Percentiles rank a stretch among this genome's conserved stretches.
Conservation (phyloP, 2,113 vertebrate genomes). For the Nothoprocta perdicaria region DNA sequence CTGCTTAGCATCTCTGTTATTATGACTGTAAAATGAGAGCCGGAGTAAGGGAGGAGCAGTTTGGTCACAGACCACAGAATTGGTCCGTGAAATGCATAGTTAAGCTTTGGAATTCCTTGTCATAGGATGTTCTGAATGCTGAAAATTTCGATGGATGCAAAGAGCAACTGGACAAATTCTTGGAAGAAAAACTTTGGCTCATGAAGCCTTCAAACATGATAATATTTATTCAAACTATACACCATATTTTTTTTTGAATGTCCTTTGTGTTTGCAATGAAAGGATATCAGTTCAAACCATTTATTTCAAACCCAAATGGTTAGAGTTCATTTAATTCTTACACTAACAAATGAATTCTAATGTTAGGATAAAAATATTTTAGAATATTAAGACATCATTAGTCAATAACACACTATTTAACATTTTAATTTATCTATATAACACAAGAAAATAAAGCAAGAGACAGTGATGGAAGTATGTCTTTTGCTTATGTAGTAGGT, state of each 20-base stretch:
- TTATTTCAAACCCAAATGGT: not conserved
- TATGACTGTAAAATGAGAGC: not conserved
- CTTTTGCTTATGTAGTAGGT: not conserved
- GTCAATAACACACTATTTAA: not conserved
- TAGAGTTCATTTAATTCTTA: not conserved
- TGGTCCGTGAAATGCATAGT: accelerated
- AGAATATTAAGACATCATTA: not conserved
- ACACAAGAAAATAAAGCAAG: not conserved
- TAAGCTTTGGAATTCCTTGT: not conserved
- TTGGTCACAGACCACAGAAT: not conserved
- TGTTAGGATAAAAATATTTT: not conserved
- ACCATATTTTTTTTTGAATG: too few relatives aligned
- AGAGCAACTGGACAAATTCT: not conserved
- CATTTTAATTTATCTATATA: not conserved
- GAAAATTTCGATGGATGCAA: not conserved
- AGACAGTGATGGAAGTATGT: not conserved
- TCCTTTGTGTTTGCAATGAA: not conserved
- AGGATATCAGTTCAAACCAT: not conserved
- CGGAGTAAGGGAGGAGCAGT: not conserved
- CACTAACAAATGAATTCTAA: not conserved
- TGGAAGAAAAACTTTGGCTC: not conserved
- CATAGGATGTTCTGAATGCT: not conserved
- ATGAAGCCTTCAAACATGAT: not conserved
- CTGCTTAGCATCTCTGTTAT: not conserved
- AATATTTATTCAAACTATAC: not conserved